Base-by-base conservation (phyloP, 2,888 invertebrate genomes). In the Dryocosmus kuriphilus region DNA sequence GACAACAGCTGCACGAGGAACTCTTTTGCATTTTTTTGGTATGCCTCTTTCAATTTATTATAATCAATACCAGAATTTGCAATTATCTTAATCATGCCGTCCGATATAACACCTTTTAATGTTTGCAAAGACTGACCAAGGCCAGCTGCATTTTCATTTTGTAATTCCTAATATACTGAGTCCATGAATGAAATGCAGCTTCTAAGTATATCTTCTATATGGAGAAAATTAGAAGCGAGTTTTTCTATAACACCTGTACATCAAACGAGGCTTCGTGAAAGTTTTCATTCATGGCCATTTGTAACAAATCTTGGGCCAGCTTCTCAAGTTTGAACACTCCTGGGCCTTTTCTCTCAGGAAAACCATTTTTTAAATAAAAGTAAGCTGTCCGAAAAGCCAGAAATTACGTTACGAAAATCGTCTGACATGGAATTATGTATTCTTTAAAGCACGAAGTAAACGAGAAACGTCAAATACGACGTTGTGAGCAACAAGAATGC, bases 401-500 rank as follows among this genome's bases (percentile, higher is more conserved):
- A 41, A 60, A 82, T 74, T 32, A 38, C 35, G 11, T 61, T 46
- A 1, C 5, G 0, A 71, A 80, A 80, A 67, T 77, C 55, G 16
- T 67, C 22, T 62, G 74, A 11, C 76, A 79, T 75, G 5, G 32
- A 35, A 32, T 75, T 75, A 73, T n/a, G n/a, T n/a, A n/a, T n/a
- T 41, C 35, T 46, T 65, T 67, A 82, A 77, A 24, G 80, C 79
- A 22, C 41, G n/a, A 30, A 80, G 63, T 4, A 82, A 61, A 9
- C 32, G 65, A 55, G 80, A 38, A 27, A 60, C 38, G 46, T 81
- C 78, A 65, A 81, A 81, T 22, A 62, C 6, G n/a, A 61, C 76
- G 46, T 81, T 80, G 60, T 81, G 81, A 3, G 80, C 78, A 41
- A 80, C 67, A 9, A 82, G 55, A 74, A 82, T 14, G 65, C 77